These are phyloP conservation scores for Drosophila birchii DNA, from an alignment of 2,888 invertebrate genomes.

Conservation along the genomic window DNA sequence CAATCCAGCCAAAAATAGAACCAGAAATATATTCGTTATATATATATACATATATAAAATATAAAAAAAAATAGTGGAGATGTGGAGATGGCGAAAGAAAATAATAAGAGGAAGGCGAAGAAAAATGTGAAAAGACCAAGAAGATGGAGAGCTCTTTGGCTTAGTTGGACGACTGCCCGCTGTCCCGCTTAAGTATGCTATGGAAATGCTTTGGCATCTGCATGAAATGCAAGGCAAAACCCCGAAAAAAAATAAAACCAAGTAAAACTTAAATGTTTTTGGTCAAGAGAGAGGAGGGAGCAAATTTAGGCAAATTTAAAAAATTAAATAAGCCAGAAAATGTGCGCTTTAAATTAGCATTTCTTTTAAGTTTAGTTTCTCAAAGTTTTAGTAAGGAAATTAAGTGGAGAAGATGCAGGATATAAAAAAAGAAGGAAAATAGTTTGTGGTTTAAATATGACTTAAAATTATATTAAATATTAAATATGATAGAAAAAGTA, in stretches of 20 bases:
- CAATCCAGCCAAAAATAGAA: conserved; percentile 35
- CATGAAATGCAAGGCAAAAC: conserved; percentile 27
- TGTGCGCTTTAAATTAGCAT: background rate
- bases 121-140: conserved; percentile 2
- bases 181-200: conserved; percentile 42
- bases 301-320: background rate
- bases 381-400: background rate
- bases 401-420: background rate
- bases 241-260: background rate
- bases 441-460: too few relatives aligned
- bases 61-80: background rate
- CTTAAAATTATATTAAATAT: too few relatives aligned
- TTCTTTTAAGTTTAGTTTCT: background rate
- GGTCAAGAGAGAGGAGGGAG: background rate
- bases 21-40: background rate
- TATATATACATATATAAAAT: background rate
- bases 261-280: conserved; percentile 19
- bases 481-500: too few relatives aligned
- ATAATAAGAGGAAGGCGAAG: conserved; percentile 1
- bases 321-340: conserved; percentile 10
- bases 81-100: conserved; percentile 3
- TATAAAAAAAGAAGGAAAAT: background rate
- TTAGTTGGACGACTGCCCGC: conserved; percentile 48
- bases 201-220: conserved; percentile 40
- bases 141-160: conserved; percentile 41